Conservation (phyloP, 2,797 vertebrate species). For the Heteromormyrus szaboi region DNA sequence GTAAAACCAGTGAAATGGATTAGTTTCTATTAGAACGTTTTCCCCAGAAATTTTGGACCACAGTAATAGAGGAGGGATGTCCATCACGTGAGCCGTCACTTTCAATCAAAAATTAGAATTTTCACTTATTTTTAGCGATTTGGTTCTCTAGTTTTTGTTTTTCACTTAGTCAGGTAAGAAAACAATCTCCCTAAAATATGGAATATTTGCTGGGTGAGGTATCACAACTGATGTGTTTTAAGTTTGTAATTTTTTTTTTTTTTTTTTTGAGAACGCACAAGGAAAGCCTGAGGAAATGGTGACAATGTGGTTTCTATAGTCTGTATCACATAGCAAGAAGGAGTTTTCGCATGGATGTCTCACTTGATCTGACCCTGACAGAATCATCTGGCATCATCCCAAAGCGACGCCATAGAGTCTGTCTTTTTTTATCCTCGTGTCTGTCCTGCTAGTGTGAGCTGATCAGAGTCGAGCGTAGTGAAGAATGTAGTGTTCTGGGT, state of each 20-base stretch:
- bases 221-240: background rate
- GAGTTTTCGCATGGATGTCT: background rate
- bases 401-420: background rate
- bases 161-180: conserved; percentile 14
- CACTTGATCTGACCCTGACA: background rate
- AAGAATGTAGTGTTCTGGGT: background rate
- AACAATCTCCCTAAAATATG: conserved; percentile 21
- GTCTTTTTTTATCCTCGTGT: background rate
- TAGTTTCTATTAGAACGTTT: background rate
- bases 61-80: conserved; percentile 12
- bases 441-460: background rate
- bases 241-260: background rate
- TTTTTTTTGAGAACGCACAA: background rate
- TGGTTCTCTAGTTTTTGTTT: conserved; percentile 7
- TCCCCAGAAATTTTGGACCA: background rate
- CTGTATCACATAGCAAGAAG: background rate
- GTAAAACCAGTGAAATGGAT: background rate
- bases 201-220: background rate
- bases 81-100: background rate
- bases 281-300: background rate
- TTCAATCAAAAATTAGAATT: conserved; percentile 11
- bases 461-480: background rate
- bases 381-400: background rate
- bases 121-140: background rate
- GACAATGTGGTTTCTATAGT: conserved; percentile 1